Percentiles rank a stretch among this genome's conserved stretches.
phyloP scores from a whole-genome alignment of 2,113 vertebrate species.

The Antigone vipio region DNA sequence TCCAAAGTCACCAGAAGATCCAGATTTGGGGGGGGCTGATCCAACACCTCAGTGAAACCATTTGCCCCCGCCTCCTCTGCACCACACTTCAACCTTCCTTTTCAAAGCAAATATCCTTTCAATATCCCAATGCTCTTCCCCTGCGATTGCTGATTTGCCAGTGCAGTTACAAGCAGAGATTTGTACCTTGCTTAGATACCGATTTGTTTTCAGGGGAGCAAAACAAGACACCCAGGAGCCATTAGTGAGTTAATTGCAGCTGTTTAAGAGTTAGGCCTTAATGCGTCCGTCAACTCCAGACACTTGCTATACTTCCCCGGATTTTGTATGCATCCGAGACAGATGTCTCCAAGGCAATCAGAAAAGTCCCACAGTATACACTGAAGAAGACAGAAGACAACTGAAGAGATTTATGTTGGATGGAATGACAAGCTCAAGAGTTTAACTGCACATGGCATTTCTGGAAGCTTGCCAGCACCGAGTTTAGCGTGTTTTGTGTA shows the following conservation, averaged over 20 bases:
- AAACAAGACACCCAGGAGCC: not conserved
- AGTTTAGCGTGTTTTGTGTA: constrained; percentile 75
- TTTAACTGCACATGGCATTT: constrained; percentile 58
- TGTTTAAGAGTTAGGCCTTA: not conserved
- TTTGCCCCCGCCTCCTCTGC: not conserved
- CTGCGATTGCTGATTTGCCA: not conserved
- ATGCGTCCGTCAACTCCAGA: not conserved
- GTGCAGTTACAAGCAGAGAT: not conserved
- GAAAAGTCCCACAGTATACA: not conserved
- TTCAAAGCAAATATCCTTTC: no score
- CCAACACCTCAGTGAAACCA: not conserved
- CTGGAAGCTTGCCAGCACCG: constrained; percentile 69
- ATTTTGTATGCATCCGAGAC: not conserved
- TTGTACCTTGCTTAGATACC: not conserved
- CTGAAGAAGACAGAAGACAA: constrained; percentile 1
- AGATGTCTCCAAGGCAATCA: constrained; percentile 15
- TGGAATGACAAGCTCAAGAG: constrained; percentile 68
- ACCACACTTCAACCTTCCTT: not conserved
- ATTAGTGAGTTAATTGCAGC: not conserved
- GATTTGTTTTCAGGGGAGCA: not conserved
- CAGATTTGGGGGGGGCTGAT: not conserved
- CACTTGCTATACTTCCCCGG: not conserved
- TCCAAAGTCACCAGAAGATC: not conserved
- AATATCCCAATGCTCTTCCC: not conserved
- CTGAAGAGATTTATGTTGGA: constrained; percentile 45